Evolutionary conservation across 2,113 vertebrate genomes (phyloP), one percentile per base, ranked within the genome.

Genomic region (Proteles cristata): DNA sequence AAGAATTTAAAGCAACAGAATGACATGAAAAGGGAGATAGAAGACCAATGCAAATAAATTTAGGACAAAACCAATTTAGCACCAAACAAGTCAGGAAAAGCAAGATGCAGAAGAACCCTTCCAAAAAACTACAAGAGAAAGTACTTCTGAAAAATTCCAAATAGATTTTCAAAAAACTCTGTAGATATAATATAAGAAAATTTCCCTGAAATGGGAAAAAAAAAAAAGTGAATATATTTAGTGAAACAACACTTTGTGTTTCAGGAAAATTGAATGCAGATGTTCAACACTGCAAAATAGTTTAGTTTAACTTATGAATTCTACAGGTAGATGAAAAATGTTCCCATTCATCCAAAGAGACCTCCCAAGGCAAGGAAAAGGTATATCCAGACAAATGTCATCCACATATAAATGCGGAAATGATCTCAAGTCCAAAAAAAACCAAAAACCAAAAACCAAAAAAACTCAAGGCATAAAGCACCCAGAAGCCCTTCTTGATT

Each of bases 21-120:
- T 55, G n/a, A 81, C 45, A 43, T 88, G 39, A 16, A 93, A 39
- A 84, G 31, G 82, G 63, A 84, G 39, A 53, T 2, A 35, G 19
- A 35, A 81, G 15, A 90, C 7, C 12, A 92, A 80, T 84, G 69
- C 14, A 93, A 91, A 92, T 48, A 94, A 74, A 81, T 55, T 85
- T 80, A 73, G 85, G 66, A 82, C 53, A 81, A 81, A 95, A 85
- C 65, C 91, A 73, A 90, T 74, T 73, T 53, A 87, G 23, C 35
- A 87, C 26, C 19, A 82, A 83, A 65, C 58, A 84, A 26, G 16
- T 87, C 43, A 35, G 39, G 87, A 79, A 93, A 71, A 87, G 45
- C 45, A 66, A 95, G 17, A 65, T 28, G 33, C 39, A 94, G 55
- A 83, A 31, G 7, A 84, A 43, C 16, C 23, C 2, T 17, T n/a